These are phyloP conservation scores for Parasteatoda tepidariorum DNA, from an alignment of 1,140 invertebrate species.

Conservation along the genomic window DNA sequence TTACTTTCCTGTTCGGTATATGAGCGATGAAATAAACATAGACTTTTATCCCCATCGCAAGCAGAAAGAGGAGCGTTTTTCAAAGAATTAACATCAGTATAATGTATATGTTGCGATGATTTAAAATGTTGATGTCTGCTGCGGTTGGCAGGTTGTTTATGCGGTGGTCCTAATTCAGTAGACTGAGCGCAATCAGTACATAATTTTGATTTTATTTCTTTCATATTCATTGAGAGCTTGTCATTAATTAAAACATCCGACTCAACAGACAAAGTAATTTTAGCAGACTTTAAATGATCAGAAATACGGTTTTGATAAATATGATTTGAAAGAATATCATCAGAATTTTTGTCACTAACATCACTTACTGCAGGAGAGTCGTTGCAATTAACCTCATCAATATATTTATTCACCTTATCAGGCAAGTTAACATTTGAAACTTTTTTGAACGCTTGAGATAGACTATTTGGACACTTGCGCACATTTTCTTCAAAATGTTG, in stretches of 20 bases:
- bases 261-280: too few relatives aligned
- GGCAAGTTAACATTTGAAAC: too few relatives aligned
- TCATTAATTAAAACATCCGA: neutral
- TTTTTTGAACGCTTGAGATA: too few relatives aligned
- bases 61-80: constrained; percentile 9
- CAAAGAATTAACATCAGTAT: neutral
- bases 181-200: constrained; percentile 32
- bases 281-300: too few relatives aligned
- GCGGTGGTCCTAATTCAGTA: constrained; percentile 8
- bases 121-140: neutral
- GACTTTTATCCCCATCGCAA: neutral
- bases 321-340: too few relatives aligned
- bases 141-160: constrained; percentile 24
- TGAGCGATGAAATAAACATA: neutral
- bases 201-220: constrained; percentile 42
- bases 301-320: too few relatives aligned
- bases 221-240: neutral
- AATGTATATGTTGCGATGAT: neutral
- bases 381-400: too few relatives aligned
- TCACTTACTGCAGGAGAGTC: too few relatives aligned
- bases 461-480: too few relatives aligned
- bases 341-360: too few relatives aligned
- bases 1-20: neutral
- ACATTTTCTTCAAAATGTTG: too few relatives aligned
- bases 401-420: too few relatives aligned